Evolutionary conservation across 2,888 invertebrate genomes (phyloP), one percentile per base, ranked within the genome.

Genomic region (Coenonympha arcania): DNA sequence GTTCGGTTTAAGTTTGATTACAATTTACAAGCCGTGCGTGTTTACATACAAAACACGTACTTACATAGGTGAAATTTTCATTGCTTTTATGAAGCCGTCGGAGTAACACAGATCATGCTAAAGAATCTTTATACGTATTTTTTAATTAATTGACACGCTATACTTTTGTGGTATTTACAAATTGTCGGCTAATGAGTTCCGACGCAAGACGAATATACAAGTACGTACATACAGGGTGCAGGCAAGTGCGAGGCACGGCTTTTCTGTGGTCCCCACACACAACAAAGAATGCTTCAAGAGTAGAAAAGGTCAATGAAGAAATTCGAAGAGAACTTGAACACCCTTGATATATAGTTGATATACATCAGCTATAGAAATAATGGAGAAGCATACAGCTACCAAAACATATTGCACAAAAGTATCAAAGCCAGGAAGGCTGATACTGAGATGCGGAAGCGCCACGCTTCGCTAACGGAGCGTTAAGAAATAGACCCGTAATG

Each of bases 391-490:
- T 47, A 36, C 44, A 34, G 9, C 39, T 43, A 37, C 19, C 28
- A 42, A 41, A 49, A 26, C 42, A 52, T 52, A 43, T 46, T 52
- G 19, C 51, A 42, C 51, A 44, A 24, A 44, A 33, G 42, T 48
- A 40, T 34, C 44, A 54, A 62, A 56, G 55, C 49, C 54, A 44
- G 52, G 71, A 74, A 73, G 73, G 69, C 66, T 72, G 68, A 66
- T 64, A 61, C 61, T 55, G 61, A 71, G 76, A 75, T 63, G 63
- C 66, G 61, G 58, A n/a, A 62, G 51, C 65, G 72, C 65, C 63
- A 77, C 79, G 83, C 75, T 74, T 63, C 71, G 73, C 60, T 65
- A 65, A 48, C 73, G 71, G 71, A 72, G 80, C 78, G 83, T 83
- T 77, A 79, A 81, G 68, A 66, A 74, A 73, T 71, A 68, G 62